phyloP scores from a whole-genome alignment of 2,888 invertebrate species.

The Leptarthrus brevirostris region DNA sequence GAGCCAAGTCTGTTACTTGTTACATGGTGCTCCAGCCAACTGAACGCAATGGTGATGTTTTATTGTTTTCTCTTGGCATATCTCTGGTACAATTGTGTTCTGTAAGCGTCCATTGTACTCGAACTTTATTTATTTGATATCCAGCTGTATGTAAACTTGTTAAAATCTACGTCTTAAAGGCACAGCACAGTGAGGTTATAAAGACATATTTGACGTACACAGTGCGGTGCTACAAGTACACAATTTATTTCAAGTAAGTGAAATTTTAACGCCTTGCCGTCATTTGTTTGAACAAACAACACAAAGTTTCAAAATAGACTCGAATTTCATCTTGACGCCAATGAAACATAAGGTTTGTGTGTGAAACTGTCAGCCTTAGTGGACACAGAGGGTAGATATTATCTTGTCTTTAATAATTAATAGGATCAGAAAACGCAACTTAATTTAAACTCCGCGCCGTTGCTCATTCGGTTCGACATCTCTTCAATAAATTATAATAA shows the following conservation, averaged over 20 bases:
- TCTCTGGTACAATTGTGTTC: slow-evolving; percentile 9
- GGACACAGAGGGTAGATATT: too few relatives aligned
- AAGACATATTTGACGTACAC: slow-evolving; percentile 15
- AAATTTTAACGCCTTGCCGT: not conserved
- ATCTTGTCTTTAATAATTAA: too few relatives aligned
- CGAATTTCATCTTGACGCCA: too few relatives aligned
- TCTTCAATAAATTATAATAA: too few relatives aligned
- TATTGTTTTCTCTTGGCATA: not conserved
- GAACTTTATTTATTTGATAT: slow-evolving; percentile 40
- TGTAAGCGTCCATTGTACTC: slow-evolving; percentile 17
- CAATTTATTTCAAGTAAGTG: slow-evolving; percentile 2
- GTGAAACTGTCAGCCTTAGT: too few relatives aligned
- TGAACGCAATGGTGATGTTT: slow-evolving; percentile 17
- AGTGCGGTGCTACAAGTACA: not conserved
- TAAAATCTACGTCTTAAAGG: slow-evolving; percentile 4
- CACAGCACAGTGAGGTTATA: not conserved
- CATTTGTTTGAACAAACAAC: too few relatives aligned
- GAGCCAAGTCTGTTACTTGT: not conserved
- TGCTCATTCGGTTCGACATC: too few relatives aligned
- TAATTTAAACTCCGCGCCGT: too few relatives aligned
- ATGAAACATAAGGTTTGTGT: too few relatives aligned
- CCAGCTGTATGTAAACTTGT: slow-evolving; percentile 28
- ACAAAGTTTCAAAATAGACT: too few relatives aligned
- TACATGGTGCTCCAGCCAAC: too few relatives aligned
- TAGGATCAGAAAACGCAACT: too few relatives aligned